Percentiles rank a stretch among this genome's conserved stretches.
Evolutionary conservation across 2,797 vertebrate genomes (phyloP).

Genomic region (Esox lucius): DNA sequence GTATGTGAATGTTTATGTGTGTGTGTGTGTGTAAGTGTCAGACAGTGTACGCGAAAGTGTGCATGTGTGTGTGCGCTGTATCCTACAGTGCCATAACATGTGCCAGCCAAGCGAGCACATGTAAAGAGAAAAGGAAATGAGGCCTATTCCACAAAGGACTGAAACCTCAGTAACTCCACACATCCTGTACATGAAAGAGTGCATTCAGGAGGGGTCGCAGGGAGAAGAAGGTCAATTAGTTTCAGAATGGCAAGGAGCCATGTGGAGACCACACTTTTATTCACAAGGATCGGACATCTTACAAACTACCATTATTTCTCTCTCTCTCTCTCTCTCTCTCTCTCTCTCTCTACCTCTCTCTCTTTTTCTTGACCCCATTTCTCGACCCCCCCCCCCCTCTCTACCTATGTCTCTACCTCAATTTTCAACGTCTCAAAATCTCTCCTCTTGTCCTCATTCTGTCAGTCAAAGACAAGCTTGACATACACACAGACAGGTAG

Average conservation of each 20-base stretch:
- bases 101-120: constrained; percentile 8
- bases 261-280: constrained; percentile 40
- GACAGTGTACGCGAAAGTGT: background rate
- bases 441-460: background rate
- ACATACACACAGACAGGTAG: background rate
- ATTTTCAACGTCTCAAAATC: no score
- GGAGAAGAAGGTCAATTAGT: constrained; percentile 48
- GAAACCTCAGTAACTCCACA: constrained; percentile 38
- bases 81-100: background rate
- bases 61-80: background rate
- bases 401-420: no score
- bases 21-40: constrained; percentile 22
- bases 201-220: constrained; percentile 37
- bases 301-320: background rate
- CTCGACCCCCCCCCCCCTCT: no score
- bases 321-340: background rate
- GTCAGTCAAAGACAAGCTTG: background rate
- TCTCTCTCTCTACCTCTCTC: background rate
- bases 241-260: constrained; percentile 48
- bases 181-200: constrained; percentile 44
- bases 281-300: constrained; percentile 18
- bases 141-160: background rate
- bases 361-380: background rate
- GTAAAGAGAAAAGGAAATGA: background rate
- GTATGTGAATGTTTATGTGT: no score